Evolutionary conservation across 2,888 invertebrate species (phyloP).

Genomic region (Drosophila mimetica): DNA sequence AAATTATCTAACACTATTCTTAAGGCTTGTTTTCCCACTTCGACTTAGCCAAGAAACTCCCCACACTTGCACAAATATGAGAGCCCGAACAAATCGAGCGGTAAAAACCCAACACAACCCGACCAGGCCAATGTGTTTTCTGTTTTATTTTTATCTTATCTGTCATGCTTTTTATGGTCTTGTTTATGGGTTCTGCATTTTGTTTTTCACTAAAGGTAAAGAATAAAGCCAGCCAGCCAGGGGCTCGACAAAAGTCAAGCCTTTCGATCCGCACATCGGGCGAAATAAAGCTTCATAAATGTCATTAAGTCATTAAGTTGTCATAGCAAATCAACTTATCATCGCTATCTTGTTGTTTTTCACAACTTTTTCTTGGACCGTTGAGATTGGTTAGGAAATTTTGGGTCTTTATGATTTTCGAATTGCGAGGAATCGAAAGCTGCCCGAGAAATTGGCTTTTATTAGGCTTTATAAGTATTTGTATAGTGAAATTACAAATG

Average conservation of each 20-base stretch:
- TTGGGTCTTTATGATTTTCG: slow-evolving; percentile 17
- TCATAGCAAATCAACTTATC: slow-evolving; percentile 15
- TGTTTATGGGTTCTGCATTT: slow-evolving; percentile 37
- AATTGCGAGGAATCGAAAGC: slow-evolving; percentile 2
- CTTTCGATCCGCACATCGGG: slow-evolving; percentile 22
- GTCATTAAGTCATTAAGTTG: slow-evolving; percentile 68
- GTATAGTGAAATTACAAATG: neutral
- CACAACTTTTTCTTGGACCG: slow-evolving; percentile 6
- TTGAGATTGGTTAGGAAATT: slow-evolving; percentile 13
- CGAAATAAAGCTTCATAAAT: slow-evolving; percentile 59
- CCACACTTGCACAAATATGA: slow-evolving; percentile 47
- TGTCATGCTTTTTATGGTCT: slow-evolving; percentile 43
- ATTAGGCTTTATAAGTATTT: slow-evolving; percentile 1
- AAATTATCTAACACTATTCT: slow-evolving; percentile 28
- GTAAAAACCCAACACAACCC: slow-evolving; percentile 42
- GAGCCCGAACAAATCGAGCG: slow-evolving; percentile 11
- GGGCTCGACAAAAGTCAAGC: slow-evolving; percentile 30
- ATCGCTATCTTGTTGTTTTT: slow-evolving; percentile 40
- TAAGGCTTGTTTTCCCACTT: slow-evolving; percentile 19
- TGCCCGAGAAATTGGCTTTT: neutral
- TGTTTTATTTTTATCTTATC: slow-evolving; percentile 44
- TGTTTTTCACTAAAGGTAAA: slow-evolving; percentile 39
- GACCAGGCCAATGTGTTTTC: slow-evolving; percentile 24
- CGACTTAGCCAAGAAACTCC: slow-evolving; percentile 20
- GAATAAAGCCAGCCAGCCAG: slow-evolving; percentile 26